Base-by-base conservation (phyloP, 2,113 vertebrate genomes). In the Ia io region DNA sequence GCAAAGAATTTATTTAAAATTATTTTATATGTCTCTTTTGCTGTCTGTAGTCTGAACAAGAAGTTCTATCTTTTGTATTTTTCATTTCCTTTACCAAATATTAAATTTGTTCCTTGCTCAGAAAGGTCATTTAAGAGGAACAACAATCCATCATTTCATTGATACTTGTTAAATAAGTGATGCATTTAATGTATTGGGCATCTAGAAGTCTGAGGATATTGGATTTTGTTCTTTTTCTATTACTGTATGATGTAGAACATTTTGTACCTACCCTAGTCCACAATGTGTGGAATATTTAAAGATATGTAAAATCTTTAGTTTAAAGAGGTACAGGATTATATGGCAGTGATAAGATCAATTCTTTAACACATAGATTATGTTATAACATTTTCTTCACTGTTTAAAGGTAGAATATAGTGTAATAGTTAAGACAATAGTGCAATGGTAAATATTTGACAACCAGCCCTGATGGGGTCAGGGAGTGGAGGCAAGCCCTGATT, bases 21-120 rank as follows among this genome's bases (percentile, higher is more conserved):
- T 6, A 25, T 87, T 88, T 20, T 30, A 1, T 63, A 56, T 84
- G 14, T 71, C 13, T 93, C 18, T 77, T 94, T 90, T 77, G 11
- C 9, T 49, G 3, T 90, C 56, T 76, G 18, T 84, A 32, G 42
- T 40, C 35, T 76, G 74, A 92, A 93, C 8, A 70, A 77, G 61
- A 90, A 82, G 17, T 79, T 84, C 42, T 85, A 14, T 30, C 63
- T 61, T 76, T 56, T 80, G 16, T 63, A 65, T 83, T 82, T 87
- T 79, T 67, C 61, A 76, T 91, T 94, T 94, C 18, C 6, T 88
- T 93, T 91, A 49, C 61, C 84, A 91, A 90, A 82, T 88, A 89
- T 91, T 71, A 76, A 47, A 83, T 88, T 88, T 73, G 16, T 71
- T 42, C 22, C 40, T 87, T 90, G 28, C 32, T 84, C 42, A 80